Evolutionary conservation across 2,113 vertebrate genomes (phyloP).

Genomic region (Rhabdornis inornatus): DNA sequence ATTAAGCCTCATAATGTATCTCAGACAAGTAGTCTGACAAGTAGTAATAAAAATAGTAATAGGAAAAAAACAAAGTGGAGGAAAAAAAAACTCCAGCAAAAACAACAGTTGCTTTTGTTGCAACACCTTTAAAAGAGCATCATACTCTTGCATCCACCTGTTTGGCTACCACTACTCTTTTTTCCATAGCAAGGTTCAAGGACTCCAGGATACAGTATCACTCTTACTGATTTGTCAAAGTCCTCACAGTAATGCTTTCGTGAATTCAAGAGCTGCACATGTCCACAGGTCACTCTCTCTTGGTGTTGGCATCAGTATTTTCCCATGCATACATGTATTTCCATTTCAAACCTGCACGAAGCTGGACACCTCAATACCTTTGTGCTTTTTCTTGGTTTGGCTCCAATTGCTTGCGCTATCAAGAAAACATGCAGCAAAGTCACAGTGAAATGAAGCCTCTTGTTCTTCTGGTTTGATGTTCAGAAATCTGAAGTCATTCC

Average conservation of each 20-base stretch:
- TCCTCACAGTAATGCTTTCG: not conserved
- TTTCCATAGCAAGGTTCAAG: not conserved
- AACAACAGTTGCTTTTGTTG: slow-evolving; percentile 6
- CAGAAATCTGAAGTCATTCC: not conserved
- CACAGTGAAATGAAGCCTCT: not conserved
- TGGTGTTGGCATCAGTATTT: not conserved
- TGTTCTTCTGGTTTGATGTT: not conserved
- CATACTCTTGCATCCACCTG: not conserved
- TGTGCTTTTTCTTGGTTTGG: not conserved
- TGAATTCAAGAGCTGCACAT: not conserved
- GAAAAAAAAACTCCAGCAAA: not conserved
- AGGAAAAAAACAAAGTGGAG: not conserved
- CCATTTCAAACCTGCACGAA: not conserved
- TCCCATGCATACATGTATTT: not conserved
- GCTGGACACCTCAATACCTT: not conserved
- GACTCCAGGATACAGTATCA: not conserved
- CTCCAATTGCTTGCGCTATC: not conserved
- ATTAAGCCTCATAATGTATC: slow-evolving; percentile 24
- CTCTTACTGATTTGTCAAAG: not conserved
- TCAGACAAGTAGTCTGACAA: slow-evolving; percentile 57
- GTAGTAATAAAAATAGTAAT: slow-evolving; percentile 49
- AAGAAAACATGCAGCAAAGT: not conserved
- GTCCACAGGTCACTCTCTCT: not conserved
- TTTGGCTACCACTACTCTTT: not conserved
- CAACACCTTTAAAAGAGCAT: slow-evolving; percentile 12